phyloP scores from a whole-genome alignment of 2,113 vertebrate genomes.

The Xiphorhynchus elegans region DNA sequence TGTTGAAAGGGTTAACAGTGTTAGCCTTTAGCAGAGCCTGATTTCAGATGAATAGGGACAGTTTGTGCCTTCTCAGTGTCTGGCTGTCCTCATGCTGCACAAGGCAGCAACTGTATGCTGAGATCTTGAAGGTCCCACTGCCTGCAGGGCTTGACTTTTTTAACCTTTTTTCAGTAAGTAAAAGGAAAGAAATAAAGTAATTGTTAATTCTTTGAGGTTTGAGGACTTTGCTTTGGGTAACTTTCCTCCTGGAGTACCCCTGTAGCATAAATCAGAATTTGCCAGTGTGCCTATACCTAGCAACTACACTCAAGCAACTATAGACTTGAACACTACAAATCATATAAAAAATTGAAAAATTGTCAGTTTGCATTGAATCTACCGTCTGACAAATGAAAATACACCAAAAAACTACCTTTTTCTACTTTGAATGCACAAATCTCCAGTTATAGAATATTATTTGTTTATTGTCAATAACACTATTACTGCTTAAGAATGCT shows the following conservation, averaged over 20 bases:
- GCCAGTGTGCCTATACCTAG: not conserved
- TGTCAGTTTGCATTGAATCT: not conserved
- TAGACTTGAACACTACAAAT: not conserved
- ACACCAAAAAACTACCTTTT: not conserved
- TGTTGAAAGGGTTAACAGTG: conserved; percentile 21
- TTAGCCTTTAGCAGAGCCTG: not conserved
- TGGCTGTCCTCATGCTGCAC: not conserved
- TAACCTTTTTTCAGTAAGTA: not conserved
- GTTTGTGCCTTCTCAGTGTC: conserved; percentile 32
- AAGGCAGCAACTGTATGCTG: conserved; percentile 39
- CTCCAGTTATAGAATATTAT: not conserved
- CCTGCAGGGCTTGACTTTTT: not conserved
- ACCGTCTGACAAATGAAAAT: not conserved
- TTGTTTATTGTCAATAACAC: not conserved
- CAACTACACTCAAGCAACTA: not conserved
- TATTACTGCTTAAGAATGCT: not conserved
- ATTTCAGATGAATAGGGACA: conserved; percentile 40
- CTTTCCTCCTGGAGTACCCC: not conserved
- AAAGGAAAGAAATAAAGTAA: not conserved
- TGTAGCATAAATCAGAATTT: not conserved
- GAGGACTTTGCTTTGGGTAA: not conserved
- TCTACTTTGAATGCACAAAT: not conserved
- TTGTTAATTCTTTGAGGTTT: not conserved
- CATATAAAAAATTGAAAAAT: not conserved
- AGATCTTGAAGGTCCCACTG: not conserved